A percentile compares a stretch with the other conserved stretches of the same genome.
Conservation (phyloP, 2,113 vertebrate species). For the Stictonetta naevosa region DNA sequence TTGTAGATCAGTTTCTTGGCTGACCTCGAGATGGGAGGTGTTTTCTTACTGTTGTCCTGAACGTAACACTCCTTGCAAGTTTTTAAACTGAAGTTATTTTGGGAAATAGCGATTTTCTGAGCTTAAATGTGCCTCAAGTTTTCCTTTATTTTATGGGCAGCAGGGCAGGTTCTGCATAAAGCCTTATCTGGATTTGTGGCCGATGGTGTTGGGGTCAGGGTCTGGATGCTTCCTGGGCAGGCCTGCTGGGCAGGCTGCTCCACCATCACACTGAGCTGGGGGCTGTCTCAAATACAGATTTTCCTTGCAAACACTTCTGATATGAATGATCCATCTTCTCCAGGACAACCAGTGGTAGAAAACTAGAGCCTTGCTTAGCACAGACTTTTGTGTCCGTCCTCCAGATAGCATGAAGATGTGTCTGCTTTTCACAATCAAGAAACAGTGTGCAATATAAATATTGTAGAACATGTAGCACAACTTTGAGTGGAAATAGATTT, state of each 20-base stretch:
- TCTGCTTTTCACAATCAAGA: neutral
- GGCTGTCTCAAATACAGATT: neutral
- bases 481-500: neutral
- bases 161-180: neutral
- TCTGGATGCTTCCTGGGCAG: neutral
- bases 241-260: neutral
- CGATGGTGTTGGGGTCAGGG: neutral
- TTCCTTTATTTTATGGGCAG: neutral
- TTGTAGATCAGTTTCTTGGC: neutral
- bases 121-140: neutral
- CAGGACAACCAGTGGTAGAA: neutral
- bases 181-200: neutral
- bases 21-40: neutral
- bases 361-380: neutral
- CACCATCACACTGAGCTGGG: accelerated
- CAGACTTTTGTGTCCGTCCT: neutral
- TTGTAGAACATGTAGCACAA: neutral
- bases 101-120: neutral
- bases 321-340: neutral
- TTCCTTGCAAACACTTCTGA: neutral
- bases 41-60: neutral
- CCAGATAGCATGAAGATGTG: neutral
- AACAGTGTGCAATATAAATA: neutral
- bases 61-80: accelerated
- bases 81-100: conserved; percentile 4